A percentile compares a stretch with the other conserved stretches of the same genome.
phyloP scores from a whole-genome alignment of 1,140 invertebrate species.

The Drosophila tropicalis region DNA sequence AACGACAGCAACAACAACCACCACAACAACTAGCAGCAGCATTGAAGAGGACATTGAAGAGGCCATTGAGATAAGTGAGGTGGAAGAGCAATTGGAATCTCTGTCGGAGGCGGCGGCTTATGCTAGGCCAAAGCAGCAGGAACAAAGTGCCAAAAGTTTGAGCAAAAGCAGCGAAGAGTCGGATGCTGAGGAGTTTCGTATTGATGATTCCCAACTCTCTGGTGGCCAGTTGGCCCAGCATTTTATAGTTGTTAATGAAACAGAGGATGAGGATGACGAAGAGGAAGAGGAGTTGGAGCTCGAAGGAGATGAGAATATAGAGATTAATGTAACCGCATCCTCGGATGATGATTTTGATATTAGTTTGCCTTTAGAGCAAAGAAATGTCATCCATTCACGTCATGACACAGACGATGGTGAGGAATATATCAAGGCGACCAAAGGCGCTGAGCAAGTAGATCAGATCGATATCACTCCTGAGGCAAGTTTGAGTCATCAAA shows the following conservation, averaged over 20 bases:
- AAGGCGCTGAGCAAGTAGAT: conserved; percentile 19
- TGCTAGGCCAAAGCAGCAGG: conserved; percentile 24
- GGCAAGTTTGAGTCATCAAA: conserved; percentile 64
- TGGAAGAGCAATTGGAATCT: conserved; percentile 55
- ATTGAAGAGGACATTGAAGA: conserved; percentile 82
- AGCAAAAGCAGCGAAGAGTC: conserved; percentile 40
- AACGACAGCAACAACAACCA: conserved; percentile 40
- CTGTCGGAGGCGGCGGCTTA: conserved; percentile 54
- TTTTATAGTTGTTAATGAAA: conserved; percentile 59
- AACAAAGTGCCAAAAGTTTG: conserved; percentile 62
- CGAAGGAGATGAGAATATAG: conserved; percentile 28
- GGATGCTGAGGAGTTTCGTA: conserved; percentile 60
- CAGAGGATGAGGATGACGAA: conserved; percentile 50
- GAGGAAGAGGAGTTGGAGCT: conserved; percentile 35
- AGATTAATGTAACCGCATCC: conserved; percentile 20
- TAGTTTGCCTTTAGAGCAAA: conserved; percentile 53
- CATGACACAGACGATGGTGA: conserved; percentile 48
- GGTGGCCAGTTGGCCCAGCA: conserved; percentile 75
- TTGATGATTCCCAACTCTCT: conserved; percentile 74
- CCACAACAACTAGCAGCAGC: conserved; percentile 63
- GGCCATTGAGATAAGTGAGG: conserved; percentile 74
- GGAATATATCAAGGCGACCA: not conserved
- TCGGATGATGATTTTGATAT: conserved; percentile 67
- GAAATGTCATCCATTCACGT: conserved; percentile 54
- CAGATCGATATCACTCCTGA: not conserved